Base-by-base conservation (phyloP, 2,888 invertebrate genomes). In the Campaea margaritaria region DNA sequence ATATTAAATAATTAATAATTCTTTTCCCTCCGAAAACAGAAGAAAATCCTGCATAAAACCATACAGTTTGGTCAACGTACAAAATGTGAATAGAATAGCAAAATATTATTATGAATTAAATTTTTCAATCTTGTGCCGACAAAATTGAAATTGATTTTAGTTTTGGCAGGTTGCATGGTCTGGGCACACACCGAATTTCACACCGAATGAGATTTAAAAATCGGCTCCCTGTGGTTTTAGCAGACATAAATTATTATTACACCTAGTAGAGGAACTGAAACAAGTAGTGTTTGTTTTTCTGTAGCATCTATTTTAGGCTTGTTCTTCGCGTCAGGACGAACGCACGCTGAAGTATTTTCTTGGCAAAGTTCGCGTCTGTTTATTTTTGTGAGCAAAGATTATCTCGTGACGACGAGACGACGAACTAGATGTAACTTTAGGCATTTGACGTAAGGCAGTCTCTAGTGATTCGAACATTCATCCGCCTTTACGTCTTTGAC, bases 321-420 rank as follows among this genome's bases (percentile, higher is more conserved):
- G 67, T 73, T 68, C 62, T 71, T 69, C 75, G 66, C 76, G 72
- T 51, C 57, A 76, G 72, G 73, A 75, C 69, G 64, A 78, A 79
- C 83, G 80, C 79, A 82, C 75, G 73, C 68, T 63, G 68, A 68
- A 75, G 64, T 68, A 71, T 72, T 78, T 80, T 84, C 82, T 88
- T 88, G 88, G 88, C 89, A 85, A 72, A 70, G 46, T 67, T 48
- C 70, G 62, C 67, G 73, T 81, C 69, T 87, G 83, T 86, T 86
- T 89, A 89, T 88, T 88, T 88, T 83, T 75, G 81, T 76, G 70
- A 65, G 59, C 66, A 74, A 81, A 75, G 73, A 63, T 62, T 71
- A 77, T 83, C 82, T 74, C 78, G 81, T 86, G 64, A 70, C 64
- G 27, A 57, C 59, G 55, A 28, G 27, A 45, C 53, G 47, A 51